Evolutionary conservation across 1,140 invertebrate species (phyloP).

Genomic region (Anastatus disparis): DNA sequence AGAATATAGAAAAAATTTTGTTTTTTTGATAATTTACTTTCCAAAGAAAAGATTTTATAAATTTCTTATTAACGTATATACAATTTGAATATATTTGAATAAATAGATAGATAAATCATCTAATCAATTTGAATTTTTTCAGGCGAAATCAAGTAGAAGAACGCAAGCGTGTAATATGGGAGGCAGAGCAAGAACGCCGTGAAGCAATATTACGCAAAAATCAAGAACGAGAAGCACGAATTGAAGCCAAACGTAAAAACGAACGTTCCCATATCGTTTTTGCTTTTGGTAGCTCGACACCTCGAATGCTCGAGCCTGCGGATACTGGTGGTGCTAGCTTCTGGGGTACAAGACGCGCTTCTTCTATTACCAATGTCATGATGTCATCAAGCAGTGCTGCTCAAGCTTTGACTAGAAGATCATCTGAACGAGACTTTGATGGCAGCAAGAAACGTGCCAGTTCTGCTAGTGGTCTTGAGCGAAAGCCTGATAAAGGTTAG

Average conservation of each 20-base stretch:
- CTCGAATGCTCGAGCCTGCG: conserved; percentile 84
- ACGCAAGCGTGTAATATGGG: conserved; percentile 85
- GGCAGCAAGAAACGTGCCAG: conserved; percentile 85
- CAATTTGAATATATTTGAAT: too few relatives aligned
- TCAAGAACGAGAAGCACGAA: conserved; percentile 82
- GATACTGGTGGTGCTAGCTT: conserved; percentile 80
- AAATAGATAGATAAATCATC: too few relatives aligned
- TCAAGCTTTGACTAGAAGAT: conserved; percentile 79
- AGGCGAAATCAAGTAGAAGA: conserved; percentile 81
- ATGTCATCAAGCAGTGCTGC: conserved; percentile 75
- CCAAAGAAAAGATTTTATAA: too few relatives aligned
- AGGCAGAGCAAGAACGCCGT: conserved; percentile 84
- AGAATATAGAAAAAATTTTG: too few relatives aligned
- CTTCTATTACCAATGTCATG: conserved; percentile 86
- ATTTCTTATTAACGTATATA: too few relatives aligned
- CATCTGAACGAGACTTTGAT: conserved; percentile 83
- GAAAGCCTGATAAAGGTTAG: conserved; percentile 76
- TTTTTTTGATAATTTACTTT: too few relatives aligned
- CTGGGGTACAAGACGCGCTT: conserved; percentile 85
- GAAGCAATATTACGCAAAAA: conserved; percentile 87
- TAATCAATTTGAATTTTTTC: too few relatives aligned
- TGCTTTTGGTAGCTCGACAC: conserved; percentile 90
- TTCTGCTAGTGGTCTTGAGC: conserved; percentile 78
- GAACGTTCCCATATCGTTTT: conserved; percentile 76
- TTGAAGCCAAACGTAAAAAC: conserved; percentile 79